These are phyloP conservation scores for Cyprinella venusta DNA, from an alignment of 2,797 vertebrate genomes.

Conservation along the genomic window DNA sequence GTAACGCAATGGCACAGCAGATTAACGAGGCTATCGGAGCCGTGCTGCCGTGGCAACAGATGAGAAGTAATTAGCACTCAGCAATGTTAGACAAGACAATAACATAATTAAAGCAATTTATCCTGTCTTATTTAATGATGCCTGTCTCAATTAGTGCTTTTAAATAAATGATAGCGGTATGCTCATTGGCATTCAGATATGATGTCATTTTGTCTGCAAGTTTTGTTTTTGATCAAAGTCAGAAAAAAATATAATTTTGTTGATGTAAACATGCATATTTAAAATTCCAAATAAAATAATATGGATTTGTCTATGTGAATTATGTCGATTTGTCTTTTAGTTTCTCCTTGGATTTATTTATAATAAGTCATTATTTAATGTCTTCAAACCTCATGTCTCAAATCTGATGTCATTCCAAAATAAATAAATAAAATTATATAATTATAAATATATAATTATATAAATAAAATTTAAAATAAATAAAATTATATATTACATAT, in stretches of 20 bases:
- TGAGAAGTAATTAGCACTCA: slow-evolving; percentile 60
- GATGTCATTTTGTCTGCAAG: neutral
- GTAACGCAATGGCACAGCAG: neutral
- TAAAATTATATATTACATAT: no score
- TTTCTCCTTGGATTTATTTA: neutral
- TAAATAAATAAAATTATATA: no score
- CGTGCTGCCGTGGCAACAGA: slow-evolving; percentile 46
- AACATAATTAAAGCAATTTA: slow-evolving; percentile 63
- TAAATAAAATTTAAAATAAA: no score
- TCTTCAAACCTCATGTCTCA: no score
- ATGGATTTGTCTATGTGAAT: no score
- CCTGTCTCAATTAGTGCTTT: slow-evolving; percentile 59
- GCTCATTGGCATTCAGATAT: slow-evolving; percentile 7
- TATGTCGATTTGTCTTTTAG: neutral
- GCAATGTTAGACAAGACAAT: slow-evolving; percentile 58
- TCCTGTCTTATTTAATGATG: slow-evolving; percentile 55
- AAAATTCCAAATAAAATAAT: neutral
- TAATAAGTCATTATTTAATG: no score
- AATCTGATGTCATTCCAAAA: neutral
- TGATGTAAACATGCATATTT: slow-evolving; percentile 32
- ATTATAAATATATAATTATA: no score
- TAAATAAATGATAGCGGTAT: slow-evolving; percentile 46
- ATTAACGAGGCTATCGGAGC: slow-evolving; percentile 42
- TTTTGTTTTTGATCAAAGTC: neutral
- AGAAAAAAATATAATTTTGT: neutral